Evolutionary conservation across 2,113 vertebrate species (phyloP).

Genomic region (Lutjanus erythropterus): DNA sequence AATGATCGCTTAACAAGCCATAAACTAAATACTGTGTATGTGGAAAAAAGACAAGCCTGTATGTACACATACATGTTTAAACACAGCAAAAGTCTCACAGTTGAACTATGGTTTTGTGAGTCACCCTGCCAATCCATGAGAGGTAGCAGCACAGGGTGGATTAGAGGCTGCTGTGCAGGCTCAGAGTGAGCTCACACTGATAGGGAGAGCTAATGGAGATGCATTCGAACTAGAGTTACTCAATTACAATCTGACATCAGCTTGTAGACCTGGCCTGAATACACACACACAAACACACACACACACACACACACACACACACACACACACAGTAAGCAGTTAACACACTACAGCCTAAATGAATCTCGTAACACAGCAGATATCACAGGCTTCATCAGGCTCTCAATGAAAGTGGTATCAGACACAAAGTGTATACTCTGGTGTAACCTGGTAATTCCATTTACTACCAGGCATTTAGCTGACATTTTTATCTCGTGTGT

Average conservation of each 20-base stretch:
- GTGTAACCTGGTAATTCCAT: conserved; percentile 66
- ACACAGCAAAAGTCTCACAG: background rate
- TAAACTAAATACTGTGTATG: background rate
- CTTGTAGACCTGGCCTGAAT: conserved; percentile 56
- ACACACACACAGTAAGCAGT: background rate
- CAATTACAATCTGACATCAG: conserved; percentile 77
- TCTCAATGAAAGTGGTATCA: conserved; percentile 65
- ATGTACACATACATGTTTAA: background rate
- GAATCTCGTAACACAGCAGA: conserved; percentile 60
- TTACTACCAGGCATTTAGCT: conserved; percentile 54
- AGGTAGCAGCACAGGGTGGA: conserved; percentile 46
- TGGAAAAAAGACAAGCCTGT: background rate
- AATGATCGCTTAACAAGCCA: background rate
- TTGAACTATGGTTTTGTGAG: conserved; percentile 5
- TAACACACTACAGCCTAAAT: conserved; percentile 57
- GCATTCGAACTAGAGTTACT: conserved; percentile 72
- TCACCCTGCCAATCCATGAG: conserved; percentile 23
- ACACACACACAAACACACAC: conserved; percentile 21
- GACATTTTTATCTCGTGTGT: conserved; percentile 63
- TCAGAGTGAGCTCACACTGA: conserved; percentile 58
- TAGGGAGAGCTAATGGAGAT: conserved; percentile 74
- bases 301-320: conserved; percentile 35
- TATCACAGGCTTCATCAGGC: conserved; percentile 70
- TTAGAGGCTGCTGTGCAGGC: conserved; percentile 50
- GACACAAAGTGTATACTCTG: conserved; percentile 51